These are phyloP conservation scores for Aspidoscelis tigris DNA, from an alignment of 2,113 vertebrate species.

Conservation along the genomic window DNA sequence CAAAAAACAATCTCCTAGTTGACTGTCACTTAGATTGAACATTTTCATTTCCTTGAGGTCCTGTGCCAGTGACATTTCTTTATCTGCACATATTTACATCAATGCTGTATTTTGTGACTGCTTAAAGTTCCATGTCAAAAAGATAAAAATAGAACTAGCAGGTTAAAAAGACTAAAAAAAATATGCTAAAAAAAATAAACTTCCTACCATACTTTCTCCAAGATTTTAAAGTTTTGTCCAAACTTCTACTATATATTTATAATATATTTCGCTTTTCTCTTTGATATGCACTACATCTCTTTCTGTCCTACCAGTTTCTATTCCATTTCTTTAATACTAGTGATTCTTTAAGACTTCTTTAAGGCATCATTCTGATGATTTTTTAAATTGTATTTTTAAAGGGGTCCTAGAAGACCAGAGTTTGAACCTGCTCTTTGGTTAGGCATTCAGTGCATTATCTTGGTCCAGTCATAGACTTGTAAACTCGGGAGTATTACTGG, in stretches of 20 bases:
- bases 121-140: not conserved
- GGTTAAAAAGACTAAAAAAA: not conserved
- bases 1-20: not conserved
- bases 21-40: conserved; percentile 10
- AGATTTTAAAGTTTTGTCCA: not conserved
- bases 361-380: not conserved
- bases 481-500: not conserved
- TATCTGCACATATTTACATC: not conserved
- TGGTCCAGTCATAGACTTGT: not conserved
- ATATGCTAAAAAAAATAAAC: not conserved
- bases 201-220: not conserved
- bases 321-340: not conserved
- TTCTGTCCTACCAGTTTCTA: not conserved
- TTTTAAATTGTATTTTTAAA: too few species aligned
- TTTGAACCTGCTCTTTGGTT: too few species aligned
- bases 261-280: not conserved
- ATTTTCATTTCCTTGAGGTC: not conserved
- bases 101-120: not conserved
- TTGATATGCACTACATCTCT: not conserved
- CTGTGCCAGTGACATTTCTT: not conserved
- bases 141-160: not conserved
- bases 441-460: too few species aligned
- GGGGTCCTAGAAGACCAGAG: too few species aligned
- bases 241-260: not conserved
- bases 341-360: not conserved